Evolutionary conservation across 1,140 invertebrate species (phyloP), one percentile per base, ranked within the genome.

Genomic region (Drosophila pachea): DNA sequence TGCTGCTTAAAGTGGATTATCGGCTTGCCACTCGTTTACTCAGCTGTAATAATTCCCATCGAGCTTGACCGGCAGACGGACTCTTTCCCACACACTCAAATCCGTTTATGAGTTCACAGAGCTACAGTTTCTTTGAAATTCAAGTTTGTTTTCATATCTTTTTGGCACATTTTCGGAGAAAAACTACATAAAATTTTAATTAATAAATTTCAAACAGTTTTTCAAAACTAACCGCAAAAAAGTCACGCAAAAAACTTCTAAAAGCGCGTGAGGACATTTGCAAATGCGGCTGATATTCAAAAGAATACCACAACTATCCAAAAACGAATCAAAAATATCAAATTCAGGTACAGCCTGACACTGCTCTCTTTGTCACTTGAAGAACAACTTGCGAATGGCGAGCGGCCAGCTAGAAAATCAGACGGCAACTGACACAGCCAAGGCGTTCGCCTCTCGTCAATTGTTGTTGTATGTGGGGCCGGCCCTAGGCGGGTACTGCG

Each of bases 221-320:
- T 43, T 38, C 14, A 14, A 16, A 66, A 86, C 84, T 52, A 63
- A 89, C 87, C 87, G 87, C 87, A 87, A 89, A 89, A 36, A 89
- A 73, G 36, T 89, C 87, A 7, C 87, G 81, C 65, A 89, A 77
- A 64, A 89, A 86, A 59, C 73, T 83, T 66, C 73, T 88, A 45
- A 89, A 74, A 29, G 79, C 87, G 22, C 87, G 77, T 55, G 78
- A 78, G 4, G 83, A 84, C 87, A 88, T 86, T 66, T 56, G 40
- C 33, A 53, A 7, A 14, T 38, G 35, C 38, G 33, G 50, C 54
- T 29, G 54, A 5, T 33, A 56, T 11, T 35, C 40, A 6, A 9
- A 5, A 43, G 14, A 22, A n/a, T 11, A 36, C 12, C 12, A 42
- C 35, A 14, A 9, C 4, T 12, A 7, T 5, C 8, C 11, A 8